Evolutionary conservation across 2,888 invertebrate species (phyloP), one percentile per base, ranked within the genome.

Genomic region (Arge pagana): DNA sequence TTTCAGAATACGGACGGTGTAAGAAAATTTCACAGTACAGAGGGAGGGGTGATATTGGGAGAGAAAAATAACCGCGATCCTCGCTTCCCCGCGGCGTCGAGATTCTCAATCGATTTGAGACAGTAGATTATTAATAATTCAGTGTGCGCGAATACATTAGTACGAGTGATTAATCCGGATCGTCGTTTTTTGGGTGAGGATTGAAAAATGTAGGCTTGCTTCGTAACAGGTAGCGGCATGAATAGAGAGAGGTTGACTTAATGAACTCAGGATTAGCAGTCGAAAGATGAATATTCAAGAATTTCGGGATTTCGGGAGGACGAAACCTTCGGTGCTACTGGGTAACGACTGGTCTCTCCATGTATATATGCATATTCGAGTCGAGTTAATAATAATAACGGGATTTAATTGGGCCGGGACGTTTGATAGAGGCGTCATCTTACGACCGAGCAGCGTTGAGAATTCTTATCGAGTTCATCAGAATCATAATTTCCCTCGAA

Each of bases 301-400:
- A 30, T 30, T 16, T 30, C 24, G 10, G 42, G 31, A 42, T 30
- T 42, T 30, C 30, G 42, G 42, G 30, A 41, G 23, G 30, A 42
- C 11, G 42, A 42, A 28, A 42, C 42, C 28, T 28, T 15, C 6
- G 15, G 13, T 24, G 31, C 23, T 42, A n/a, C n/a, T 30, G 42
- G 42, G 28, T 28, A 42, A 42, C 42, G 42, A 42, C 42, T 30
- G 18, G 23, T 42, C 42, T 11, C 31, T 30, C 30, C 6, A 42
- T 42, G 30, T 31, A 52, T 18, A 45, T 52, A 30, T 19, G 21
- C n/a, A n/a, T n/a, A n/a, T n/a, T n/a, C n/a, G n/a, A n/a, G 39
- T n/a, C 26, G 11, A 39, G 19, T 35, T 50, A 19, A 37, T 36
- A n/a, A n/a, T 45, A 24, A 18, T 48, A 28, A 33, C 23, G 28